phyloP scores from a whole-genome alignment of 2,797 vertebrate species.

The Falco naumanni region DNA sequence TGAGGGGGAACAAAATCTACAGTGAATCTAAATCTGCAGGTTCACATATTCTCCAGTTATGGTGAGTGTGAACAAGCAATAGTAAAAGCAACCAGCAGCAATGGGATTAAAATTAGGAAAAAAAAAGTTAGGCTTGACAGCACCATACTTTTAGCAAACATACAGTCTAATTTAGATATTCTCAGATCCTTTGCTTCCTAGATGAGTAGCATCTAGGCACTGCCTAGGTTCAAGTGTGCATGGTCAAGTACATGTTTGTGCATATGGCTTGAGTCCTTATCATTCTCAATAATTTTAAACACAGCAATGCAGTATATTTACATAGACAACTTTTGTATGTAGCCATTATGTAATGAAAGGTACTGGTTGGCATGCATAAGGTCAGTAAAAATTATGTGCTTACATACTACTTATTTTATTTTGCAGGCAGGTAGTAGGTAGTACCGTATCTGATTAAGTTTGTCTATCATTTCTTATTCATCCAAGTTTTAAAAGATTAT shows the following conservation, averaged over 20 bases:
- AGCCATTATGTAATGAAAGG: not conserved
- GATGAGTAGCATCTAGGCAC: not conserved
- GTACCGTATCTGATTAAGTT: not conserved
- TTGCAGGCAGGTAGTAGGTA: not conserved
- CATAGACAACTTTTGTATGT: fast-evolving
- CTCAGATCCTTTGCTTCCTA: not conserved
- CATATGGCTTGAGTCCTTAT: not conserved
- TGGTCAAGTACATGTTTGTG: not conserved
- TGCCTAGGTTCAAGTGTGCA: not conserved
- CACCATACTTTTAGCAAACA: not conserved
- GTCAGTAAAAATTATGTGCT: not conserved
- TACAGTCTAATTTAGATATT: not conserved
- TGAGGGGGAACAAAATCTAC: not conserved
- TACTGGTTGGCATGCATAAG: not conserved
- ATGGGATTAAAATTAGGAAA: not conserved
- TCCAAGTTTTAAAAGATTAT: not conserved
- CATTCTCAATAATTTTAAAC: not conserved
- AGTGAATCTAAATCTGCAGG: not conserved
- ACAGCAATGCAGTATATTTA: not conserved
- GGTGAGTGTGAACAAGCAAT: not conserved
- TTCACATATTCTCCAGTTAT: not conserved
- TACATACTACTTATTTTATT: not conserved
- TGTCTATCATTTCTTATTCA: not conserved
- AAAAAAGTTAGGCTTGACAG: not conserved
- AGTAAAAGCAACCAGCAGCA: not conserved